Conservation (phyloP, 2,888 invertebrate genomes). For the Palloptera scutellata region DNA sequence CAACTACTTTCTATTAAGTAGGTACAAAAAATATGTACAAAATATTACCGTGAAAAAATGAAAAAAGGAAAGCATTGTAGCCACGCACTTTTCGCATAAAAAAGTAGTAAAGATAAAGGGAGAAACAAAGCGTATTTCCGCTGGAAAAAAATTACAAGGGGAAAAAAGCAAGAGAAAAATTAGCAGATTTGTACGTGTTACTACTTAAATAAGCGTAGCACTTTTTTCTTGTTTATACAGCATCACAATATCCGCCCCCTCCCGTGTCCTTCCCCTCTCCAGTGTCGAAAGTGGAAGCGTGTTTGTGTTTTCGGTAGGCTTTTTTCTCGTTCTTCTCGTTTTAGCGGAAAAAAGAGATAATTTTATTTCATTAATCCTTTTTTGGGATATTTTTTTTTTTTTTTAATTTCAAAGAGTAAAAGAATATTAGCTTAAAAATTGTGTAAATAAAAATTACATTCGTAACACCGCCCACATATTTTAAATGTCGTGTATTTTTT, state of each 20-base stretch:
- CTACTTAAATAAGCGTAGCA: constrained; percentile 10
- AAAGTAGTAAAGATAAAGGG: constrained; percentile 40
- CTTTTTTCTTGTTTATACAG: background rate
- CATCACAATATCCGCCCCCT: too few species aligned
- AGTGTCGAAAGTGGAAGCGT: background rate
- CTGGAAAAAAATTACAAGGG: constrained; percentile 33
- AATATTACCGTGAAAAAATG: background rate
- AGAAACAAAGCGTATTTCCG: constrained; percentile 49
- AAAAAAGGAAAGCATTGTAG: background rate
- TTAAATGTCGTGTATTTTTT: constrained; percentile 38
- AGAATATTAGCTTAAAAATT: constrained; percentile 31
- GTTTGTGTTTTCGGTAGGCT: constrained; percentile 26
- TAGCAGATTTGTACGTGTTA: constrained; percentile 41
- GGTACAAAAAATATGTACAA: constrained; percentile 32
- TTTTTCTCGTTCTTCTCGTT: constrained; percentile 27
- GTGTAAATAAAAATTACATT: constrained; percentile 41
- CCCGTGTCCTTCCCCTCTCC: too few species aligned
- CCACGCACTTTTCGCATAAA: constrained; percentile 42
- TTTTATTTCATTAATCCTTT: constrained; percentile 62
- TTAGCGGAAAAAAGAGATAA: constrained; percentile 51
- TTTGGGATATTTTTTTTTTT: constrained; percentile 54
- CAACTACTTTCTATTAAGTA: constrained; percentile 18
- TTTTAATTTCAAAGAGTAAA: constrained; percentile 24
- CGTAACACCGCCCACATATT: constrained; percentile 44
- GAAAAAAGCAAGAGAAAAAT: constrained; percentile 29